Evolutionary conservation across 2,113 vertebrate species (phyloP), one percentile per base, ranked within the genome.

Genomic region (Passerina amoena): DNA sequence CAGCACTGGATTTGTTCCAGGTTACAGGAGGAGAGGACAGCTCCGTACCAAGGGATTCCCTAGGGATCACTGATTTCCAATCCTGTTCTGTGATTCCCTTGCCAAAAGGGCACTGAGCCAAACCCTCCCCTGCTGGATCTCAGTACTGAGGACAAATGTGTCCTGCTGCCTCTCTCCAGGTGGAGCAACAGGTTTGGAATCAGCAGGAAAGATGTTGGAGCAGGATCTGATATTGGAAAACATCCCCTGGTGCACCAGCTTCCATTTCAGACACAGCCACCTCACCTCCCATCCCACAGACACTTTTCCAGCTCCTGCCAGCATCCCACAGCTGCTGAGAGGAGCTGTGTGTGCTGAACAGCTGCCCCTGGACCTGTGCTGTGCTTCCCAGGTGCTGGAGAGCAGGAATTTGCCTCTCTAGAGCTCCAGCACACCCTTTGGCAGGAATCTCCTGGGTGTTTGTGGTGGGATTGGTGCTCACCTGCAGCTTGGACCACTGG

Each of bases 401-500:
- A 69, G 40, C 31, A 30, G 68, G 14, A 7, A 8, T 54, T 51
- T 63, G 19, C 63, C 73, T 47, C 59, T 76, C 37, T 56, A 51
- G 8, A 56, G 2, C 59, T 12, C 40, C 53, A 38, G 31, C 3
- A 14, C 5, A 6, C 9, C 42, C 50, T 28, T 11, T 23, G 33
- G 35, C 40, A 83, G 38, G 50, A 30, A 12, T 6, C 8, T 31
- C 25, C 30, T 3, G 61, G 61, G 2, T 11, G 10, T 13, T n/a
- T 10, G 8, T 28, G 28, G 18, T 6, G 15, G 45, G 33, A 16
- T 1, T 14, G 6, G 10, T 5, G 25, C 96, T 69, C 51, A 99
- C 99, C 99, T 86, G 99, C 61, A 99, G 98, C 96, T 99, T 99
- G 96, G 99, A 99, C 99, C 99, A 99, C 97, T 99, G 99, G 94